A percentile compares a stretch with the other conserved stretches of the same genome.
Evolutionary conservation across 2,113 vertebrate genomes (phyloP).

Genomic region (Hyperoodon ampullatus): DNA sequence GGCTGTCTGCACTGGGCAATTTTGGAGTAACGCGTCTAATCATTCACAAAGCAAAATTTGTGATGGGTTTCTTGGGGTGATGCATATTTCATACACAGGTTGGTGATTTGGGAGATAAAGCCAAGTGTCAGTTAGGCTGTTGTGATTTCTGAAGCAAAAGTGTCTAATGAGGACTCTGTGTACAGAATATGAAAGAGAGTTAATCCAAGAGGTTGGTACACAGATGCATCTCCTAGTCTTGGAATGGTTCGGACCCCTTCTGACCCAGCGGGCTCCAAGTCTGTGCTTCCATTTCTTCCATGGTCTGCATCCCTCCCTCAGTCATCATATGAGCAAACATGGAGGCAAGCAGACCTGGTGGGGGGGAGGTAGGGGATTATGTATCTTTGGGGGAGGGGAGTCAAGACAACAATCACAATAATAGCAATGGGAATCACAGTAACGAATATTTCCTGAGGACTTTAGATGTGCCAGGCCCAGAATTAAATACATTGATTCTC

Average conservation of each 20-base stretch:
- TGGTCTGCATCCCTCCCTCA: neutral
- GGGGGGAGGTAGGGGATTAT: rapidly evolving
- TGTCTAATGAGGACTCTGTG: neutral
- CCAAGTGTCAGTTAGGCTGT: neutral
- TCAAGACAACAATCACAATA: neutral
- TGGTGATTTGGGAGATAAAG: neutral
- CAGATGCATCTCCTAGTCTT: neutral
- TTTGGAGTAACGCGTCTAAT: neutral
- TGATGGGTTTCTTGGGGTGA: neutral
- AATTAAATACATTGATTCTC: neutral
- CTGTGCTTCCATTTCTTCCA: neutral
- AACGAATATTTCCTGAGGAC: neutral
- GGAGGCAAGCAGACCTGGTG: neutral
- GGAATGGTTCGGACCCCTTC: neutral
- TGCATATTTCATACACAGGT: neutral
- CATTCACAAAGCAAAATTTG: neutral
- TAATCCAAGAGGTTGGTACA: neutral
- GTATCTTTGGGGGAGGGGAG: neutral
- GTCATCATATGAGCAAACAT: neutral
- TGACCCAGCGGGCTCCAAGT: neutral
- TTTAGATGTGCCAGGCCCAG: neutral
- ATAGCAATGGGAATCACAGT: neutral
- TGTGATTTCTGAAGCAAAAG: neutral
- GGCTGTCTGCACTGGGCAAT: rapidly evolving
- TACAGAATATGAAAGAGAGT: neutral